phyloP scores from a whole-genome alignment of 2,797 vertebrate species.

The Cheirogaleus major region DNA sequence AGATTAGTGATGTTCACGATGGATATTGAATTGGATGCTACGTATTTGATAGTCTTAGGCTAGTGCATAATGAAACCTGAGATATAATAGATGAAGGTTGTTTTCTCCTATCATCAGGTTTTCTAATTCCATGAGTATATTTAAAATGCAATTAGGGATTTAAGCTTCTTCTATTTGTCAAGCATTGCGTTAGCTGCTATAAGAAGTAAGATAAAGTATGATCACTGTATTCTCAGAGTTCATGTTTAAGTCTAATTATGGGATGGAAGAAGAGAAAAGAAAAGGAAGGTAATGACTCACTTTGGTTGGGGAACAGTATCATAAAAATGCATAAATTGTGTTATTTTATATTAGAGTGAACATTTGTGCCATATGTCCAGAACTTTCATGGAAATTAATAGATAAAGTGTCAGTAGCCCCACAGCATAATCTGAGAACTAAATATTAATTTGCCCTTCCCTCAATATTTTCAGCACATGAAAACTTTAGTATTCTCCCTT shows the following conservation, averaged over 20 bases:
- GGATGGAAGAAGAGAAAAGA: background rate
- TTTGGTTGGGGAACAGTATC: background rate
- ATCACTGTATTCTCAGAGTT: background rate
- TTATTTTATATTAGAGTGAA: slow-evolving; percentile 13
- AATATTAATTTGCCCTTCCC: background rate
- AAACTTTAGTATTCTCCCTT: background rate
- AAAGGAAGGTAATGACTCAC: background rate
- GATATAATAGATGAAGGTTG: background rate
- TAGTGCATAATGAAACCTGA: background rate
- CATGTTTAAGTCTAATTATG: background rate
- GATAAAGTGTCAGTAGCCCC: background rate
- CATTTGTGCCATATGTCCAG: background rate
- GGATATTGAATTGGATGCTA: background rate
- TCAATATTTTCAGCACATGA: background rate
- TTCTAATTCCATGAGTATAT: background rate
- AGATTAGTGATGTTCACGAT: background rate
- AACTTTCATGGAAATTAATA: background rate
- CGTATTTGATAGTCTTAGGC: background rate
- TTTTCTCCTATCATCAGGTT: background rate
- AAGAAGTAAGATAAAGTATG: background rate
- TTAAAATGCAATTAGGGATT: background rate
- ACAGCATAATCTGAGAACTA: background rate
- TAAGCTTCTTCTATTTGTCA: background rate
- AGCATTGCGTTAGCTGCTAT: background rate
- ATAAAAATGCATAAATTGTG: background rate